Evolutionary conservation across 2,888 invertebrate genomes (phyloP).

Genomic region (Eumerus sabulonum): DNA sequence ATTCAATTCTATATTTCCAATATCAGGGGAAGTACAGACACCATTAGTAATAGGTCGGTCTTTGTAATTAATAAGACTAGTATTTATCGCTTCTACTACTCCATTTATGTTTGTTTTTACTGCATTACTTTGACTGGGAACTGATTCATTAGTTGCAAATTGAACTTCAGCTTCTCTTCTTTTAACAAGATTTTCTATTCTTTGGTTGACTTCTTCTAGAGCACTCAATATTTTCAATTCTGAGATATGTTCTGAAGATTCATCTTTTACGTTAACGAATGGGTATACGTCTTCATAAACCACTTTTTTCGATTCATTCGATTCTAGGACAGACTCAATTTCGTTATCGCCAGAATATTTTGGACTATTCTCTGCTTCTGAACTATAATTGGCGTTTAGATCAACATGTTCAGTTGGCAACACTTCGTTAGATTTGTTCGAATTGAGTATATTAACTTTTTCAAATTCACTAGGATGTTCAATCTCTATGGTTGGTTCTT

Average conservation of each 20-base stretch:
- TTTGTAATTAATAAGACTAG: conserved; percentile 73
- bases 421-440: too few relatives aligned
- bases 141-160: too few relatives aligned
- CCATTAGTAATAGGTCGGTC: neutral
- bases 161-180: too few relatives aligned
- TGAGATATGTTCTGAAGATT: neutral
- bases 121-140: too few relatives aligned
- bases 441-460: neutral
- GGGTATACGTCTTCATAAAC: conserved; percentile 5
- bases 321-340: too few relatives aligned
- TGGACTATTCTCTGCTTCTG: too few relatives aligned
- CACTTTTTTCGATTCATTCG: conserved; percentile 4
- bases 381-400: too few relatives aligned
- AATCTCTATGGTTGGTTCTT: neutral
- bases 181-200: conserved; percentile 72
- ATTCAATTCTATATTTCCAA: too few relatives aligned
- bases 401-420: too few relatives aligned
- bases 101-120: too few relatives aligned
- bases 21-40: too few relatives aligned
- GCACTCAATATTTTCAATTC: conserved; percentile 74
- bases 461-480: neutral
- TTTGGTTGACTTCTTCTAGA: conserved; percentile 75
- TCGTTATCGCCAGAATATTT: too few relatives aligned
- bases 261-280: neutral
- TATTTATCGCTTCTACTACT: conserved; percentile 75